Percentiles rank a stretch among this genome's conserved stretches.
phyloP scores from a whole-genome alignment of 2,888 invertebrate genomes.

The Lycia hirtaria region DNA sequence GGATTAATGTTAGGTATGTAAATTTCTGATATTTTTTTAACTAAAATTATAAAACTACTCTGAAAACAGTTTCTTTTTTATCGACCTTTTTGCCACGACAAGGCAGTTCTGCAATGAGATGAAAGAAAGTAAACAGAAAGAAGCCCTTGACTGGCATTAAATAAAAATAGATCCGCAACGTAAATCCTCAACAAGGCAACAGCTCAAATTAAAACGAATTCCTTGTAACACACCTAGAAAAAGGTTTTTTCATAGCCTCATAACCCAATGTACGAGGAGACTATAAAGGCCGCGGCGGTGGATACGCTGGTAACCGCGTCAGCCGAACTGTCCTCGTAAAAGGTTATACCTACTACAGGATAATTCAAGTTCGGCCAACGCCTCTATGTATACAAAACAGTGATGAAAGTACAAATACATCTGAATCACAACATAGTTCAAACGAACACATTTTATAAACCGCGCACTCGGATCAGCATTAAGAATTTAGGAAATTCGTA shows the following conservation, averaged over 20 bases:
- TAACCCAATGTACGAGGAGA: conserved; percentile 30
- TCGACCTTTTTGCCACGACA: too few relatives aligned
- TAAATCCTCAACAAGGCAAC: neutral
- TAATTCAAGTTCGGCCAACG: conserved; percentile 26
- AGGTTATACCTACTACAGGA: conserved; percentile 32
- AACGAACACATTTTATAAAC: too few relatives aligned
- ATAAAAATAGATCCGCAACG: too few relatives aligned
- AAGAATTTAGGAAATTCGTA: too few relatives aligned
- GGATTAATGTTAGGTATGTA: neutral
- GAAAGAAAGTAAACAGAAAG: too few relatives aligned
- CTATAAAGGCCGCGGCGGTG: conserved; percentile 31
- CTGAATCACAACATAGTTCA: too few relatives aligned
- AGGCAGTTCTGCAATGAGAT: too few relatives aligned
- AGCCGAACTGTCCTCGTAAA: conserved; percentile 33
- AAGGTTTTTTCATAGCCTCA: conserved; percentile 28
- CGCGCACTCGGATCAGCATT: too few relatives aligned
- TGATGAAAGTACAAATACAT: neutral
- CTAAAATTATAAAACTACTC: too few relatives aligned
- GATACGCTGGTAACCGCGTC: conserved; percentile 20
- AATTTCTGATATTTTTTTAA: too few relatives aligned
- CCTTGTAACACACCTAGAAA: conserved; percentile 19
- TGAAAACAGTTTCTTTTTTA: too few relatives aligned
- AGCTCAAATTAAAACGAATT: conserved; percentile 24
- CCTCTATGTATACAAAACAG: neutral
- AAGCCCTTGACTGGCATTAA: too few relatives aligned